Conservation (phyloP, 35 echinoderm and acorn worm genomes). For the Stichopus chloronotus region DNA sequence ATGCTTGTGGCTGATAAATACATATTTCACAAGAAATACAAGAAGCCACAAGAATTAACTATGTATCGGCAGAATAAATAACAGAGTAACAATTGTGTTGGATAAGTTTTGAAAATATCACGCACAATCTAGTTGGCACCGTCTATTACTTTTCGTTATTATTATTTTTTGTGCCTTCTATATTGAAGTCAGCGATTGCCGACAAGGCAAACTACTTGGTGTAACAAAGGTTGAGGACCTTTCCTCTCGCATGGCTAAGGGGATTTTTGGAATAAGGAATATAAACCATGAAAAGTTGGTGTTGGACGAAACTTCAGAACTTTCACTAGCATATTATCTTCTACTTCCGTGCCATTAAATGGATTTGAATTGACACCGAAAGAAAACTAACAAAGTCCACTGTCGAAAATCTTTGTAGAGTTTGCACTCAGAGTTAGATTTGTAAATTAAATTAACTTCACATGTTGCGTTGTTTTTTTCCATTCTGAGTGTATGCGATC, state of each 20-base stretch:
- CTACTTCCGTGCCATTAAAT: neutral
- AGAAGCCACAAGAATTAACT: no score
- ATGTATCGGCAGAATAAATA: no score
- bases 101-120: no score
- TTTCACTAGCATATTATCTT: neutral
- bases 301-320: neutral
- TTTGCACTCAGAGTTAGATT: neutral
- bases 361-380: neutral
- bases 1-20: no score
- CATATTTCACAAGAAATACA: no score
- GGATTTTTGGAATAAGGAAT: neutral
- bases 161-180: neutral
- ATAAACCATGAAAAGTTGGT: neutral
- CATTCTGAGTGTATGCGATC: no score
- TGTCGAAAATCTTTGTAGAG: neutral
- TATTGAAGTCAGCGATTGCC: neutral
- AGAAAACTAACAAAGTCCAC: neutral
- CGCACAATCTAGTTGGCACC: no score
- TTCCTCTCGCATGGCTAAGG: neutral
- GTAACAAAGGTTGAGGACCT: neutral
- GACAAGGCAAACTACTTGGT: neutral
- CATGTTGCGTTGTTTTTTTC: no score
- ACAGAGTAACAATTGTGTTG: no score
- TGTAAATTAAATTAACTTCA: neutral
- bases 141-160: no score